These are phyloP conservation scores for Buteo buteo DNA, from an alignment of 2,113 vertebrate genomes.

Conservation along the genomic window DNA sequence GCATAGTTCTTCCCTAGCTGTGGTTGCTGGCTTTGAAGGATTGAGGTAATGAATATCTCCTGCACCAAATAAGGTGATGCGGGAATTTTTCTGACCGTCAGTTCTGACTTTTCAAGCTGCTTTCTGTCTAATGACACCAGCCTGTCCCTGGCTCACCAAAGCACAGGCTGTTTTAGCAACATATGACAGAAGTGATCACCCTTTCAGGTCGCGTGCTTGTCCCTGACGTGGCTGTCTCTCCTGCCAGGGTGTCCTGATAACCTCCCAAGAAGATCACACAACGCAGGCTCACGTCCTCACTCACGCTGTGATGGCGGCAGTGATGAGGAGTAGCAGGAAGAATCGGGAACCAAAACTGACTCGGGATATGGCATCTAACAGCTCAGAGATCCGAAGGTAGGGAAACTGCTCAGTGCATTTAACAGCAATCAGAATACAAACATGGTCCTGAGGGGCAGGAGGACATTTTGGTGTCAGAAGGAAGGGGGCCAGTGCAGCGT, in stretches of 20 bases:
- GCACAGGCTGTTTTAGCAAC: neutral
- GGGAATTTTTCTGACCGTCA: neutral
- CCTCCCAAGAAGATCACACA: neutral
- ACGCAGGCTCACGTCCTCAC: neutral
- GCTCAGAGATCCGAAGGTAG: neutral
- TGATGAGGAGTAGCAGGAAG: fast-evolving
- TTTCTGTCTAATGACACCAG: neutral
- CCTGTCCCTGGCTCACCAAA: neutral
- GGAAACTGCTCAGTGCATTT: neutral
- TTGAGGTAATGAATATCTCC: neutral
- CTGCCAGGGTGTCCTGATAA: neutral
- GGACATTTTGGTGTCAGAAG: neutral
- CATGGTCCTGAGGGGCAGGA: neutral
- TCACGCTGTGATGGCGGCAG: neutral
- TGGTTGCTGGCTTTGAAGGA: neutral
- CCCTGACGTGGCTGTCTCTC: neutral
- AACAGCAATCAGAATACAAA: neutral
- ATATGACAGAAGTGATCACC: fast-evolving
- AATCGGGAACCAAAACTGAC: neutral
- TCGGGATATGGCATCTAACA: fast-evolving
- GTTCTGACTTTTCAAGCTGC: neutral
- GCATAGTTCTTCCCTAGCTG: neutral
- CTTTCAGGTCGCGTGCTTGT: neutral
- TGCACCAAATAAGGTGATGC: neutral
- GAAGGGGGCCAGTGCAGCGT: neutral